phyloP scores from a whole-genome alignment of 2,797 vertebrate genomes.

The Anisognathus igniventris region DNA sequence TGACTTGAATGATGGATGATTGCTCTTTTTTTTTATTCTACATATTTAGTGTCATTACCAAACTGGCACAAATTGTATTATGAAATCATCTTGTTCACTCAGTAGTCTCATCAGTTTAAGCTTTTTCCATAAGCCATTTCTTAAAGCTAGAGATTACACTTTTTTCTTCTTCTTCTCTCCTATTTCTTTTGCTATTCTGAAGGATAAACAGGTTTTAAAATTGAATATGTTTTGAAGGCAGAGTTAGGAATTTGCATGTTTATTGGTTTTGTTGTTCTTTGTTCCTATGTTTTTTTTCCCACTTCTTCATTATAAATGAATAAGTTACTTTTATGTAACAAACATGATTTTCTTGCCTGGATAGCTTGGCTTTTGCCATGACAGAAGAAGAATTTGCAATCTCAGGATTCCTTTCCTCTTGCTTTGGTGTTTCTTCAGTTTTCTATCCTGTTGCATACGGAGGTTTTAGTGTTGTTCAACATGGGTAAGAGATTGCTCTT shows the following conservation, averaged over 20 bases:
- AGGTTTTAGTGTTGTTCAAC: background rate
- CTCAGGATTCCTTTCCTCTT: background rate
- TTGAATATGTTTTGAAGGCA: slow-evolving; percentile 38
- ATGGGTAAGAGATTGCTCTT: background rate
- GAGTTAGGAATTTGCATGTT: slow-evolving; percentile 60
- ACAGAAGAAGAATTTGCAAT: background rate
- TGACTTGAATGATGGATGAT: background rate
- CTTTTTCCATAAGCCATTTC: slow-evolving; percentile 27
- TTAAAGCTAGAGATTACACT: slow-evolving; percentile 9
- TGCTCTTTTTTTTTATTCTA: background rate
- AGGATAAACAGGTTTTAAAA: slow-evolving; percentile 50
- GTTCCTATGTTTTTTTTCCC: background rate
- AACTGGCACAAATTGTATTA: slow-evolving; percentile 11
- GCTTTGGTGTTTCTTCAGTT: background rate
- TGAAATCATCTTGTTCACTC: slow-evolving; percentile 26
- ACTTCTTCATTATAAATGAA: slow-evolving; percentile 47
- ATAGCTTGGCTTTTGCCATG: background rate
- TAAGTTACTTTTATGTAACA: background rate
- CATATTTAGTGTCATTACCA: background rate
- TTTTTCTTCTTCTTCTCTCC: background rate
- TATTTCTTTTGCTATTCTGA: slow-evolving; percentile 30
- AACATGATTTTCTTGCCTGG: slow-evolving; percentile 4
- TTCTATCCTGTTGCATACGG: background rate
- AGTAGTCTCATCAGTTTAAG: background rate
- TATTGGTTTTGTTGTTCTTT: slow-evolving; percentile 52